Conservation (phyloP, 64 coral and sea anemone species). For the Astreopora myriophthalma region DNA sequence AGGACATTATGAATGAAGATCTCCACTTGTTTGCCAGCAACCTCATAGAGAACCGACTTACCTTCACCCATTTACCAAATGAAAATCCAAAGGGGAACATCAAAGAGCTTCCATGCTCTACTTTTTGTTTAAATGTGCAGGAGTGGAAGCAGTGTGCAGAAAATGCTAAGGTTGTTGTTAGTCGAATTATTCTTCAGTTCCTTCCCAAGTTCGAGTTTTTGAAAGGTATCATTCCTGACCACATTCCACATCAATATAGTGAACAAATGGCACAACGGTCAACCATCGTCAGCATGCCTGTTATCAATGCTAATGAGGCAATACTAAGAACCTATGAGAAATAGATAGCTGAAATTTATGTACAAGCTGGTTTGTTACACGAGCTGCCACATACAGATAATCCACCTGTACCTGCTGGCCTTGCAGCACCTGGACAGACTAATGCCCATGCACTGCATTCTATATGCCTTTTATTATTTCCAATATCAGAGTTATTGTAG, state of each 20-base stretch:
- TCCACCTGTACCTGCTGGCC: constrained; percentile 44
- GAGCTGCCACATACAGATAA: constrained; percentile 52
- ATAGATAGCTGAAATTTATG: constrained; percentile 75
- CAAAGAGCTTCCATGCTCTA: not conserved
- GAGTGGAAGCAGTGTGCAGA: constrained; percentile 66
- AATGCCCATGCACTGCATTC: constrained; percentile 11
- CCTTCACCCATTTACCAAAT: constrained; percentile 60
- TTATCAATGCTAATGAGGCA: constrained; percentile 78
- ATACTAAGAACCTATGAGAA: constrained; percentile 77
- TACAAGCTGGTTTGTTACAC: constrained; percentile 58
- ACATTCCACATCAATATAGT: constrained; percentile 66
- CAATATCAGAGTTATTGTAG: too few species aligned
- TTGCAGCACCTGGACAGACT: constrained; percentile 54
- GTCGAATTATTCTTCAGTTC: constrained; percentile 52
- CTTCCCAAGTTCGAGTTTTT: constrained; percentile 44
- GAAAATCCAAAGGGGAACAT: constrained; percentile 57
- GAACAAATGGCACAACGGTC: constrained; percentile 58
- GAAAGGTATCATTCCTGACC: constrained; percentile 51
- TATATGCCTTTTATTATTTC: too few species aligned
- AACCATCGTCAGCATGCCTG: constrained; percentile 63
- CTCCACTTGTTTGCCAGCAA: constrained; percentile 69
- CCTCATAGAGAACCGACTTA: constrained; percentile 72
- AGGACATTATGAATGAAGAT: constrained; percentile 74
- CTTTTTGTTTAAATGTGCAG: constrained; percentile 44
- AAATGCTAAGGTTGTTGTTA: constrained; percentile 55